Base-by-base conservation (phyloP, 2,797 vertebrate species). In the Philypnodon macrostomus region DNA sequence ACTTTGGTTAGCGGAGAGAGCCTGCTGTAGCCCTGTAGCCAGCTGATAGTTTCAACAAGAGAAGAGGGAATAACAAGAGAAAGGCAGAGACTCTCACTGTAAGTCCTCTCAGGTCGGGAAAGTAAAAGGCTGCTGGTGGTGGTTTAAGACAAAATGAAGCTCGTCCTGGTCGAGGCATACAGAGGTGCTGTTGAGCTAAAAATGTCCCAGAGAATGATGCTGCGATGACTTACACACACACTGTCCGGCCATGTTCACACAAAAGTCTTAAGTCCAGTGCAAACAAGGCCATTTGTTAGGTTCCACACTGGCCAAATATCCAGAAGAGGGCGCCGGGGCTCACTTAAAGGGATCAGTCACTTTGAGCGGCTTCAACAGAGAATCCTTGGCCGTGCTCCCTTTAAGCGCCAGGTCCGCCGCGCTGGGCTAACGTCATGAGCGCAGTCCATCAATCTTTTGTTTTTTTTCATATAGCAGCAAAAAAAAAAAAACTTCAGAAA, bases 71-170 rank as follows among this genome's bases (percentile, higher is more conserved):
- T 65, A 68, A 77, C 49, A 59, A 76, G 62, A 75, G 48, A 73
- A n/a, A 80, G 70, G 58, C 70, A 68, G 19, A 36, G 48, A 54
- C 46, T 53, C 36, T 70, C 78, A 73, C 62, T 71, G 14, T 47
- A 41, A 40, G 67, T 70, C 77, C 73, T 77, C 68, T 72, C 69
- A 64, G 63, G 63, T 63, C 79, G 39, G 35, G 74, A 71, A 71
- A 44, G 31, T n/a, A 49, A 60, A 76, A 90, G 85, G 85, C 88
- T 89, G 88, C 87, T 90, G 89, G 90, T 90, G 89, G 90, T 90
- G 88, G 84, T 81, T 86, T 85, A 87, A 88, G 86, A 89, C 82
- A 87, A 73, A 82, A 86, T 81, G 77, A 85, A 72, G 62, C 59
- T 66, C 56, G 70, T 81, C 58, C 63, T 58, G 33, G 49, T 44